Conservation (phyloP, 2,113 vertebrate genomes). For the Kryptolebias marmoratus region DNA sequence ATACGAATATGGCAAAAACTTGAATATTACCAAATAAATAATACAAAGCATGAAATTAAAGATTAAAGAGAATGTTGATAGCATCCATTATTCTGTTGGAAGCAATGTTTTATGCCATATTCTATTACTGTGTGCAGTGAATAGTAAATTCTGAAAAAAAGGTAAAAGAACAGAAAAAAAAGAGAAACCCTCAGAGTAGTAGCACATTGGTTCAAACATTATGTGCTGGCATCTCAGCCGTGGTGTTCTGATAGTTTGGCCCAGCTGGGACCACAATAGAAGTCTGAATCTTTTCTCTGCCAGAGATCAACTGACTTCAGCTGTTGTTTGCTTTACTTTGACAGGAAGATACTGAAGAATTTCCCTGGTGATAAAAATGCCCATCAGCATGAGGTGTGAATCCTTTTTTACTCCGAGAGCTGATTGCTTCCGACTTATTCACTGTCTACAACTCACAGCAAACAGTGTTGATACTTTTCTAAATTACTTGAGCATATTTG, state of each 20-base stretch:
- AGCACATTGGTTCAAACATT: background rate
- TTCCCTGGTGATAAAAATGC: constrained; percentile 21
- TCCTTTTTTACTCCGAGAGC: background rate
- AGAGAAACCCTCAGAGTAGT: background rate
- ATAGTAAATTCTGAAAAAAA: no score
- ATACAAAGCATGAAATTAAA: no score
- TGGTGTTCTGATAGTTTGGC: constrained; percentile 32
- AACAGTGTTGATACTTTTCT: constrained; percentile 10
- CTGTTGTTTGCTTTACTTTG: constrained; percentile 29
- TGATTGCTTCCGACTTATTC: constrained; percentile 26
- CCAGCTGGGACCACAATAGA: constrained; percentile 15
- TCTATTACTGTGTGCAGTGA: background rate
- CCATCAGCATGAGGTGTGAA: constrained; percentile 39
- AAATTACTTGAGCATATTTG: constrained; percentile 34
- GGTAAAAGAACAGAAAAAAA: background rate
- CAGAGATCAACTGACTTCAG: constrained; percentile 40
- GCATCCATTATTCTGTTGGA: no score
- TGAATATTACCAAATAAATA: no score
- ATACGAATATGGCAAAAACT: no score
- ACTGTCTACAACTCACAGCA: background rate
- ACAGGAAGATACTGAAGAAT: constrained; percentile 31
- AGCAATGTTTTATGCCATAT: no score
- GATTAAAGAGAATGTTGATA: no score
- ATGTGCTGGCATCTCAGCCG: constrained; percentile 13
- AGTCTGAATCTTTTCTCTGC: constrained; percentile 1